These are phyloP conservation scores for Agrochola circellaris DNA, from an alignment of 2,888 invertebrate genomes.

Conservation along the genomic window DNA sequence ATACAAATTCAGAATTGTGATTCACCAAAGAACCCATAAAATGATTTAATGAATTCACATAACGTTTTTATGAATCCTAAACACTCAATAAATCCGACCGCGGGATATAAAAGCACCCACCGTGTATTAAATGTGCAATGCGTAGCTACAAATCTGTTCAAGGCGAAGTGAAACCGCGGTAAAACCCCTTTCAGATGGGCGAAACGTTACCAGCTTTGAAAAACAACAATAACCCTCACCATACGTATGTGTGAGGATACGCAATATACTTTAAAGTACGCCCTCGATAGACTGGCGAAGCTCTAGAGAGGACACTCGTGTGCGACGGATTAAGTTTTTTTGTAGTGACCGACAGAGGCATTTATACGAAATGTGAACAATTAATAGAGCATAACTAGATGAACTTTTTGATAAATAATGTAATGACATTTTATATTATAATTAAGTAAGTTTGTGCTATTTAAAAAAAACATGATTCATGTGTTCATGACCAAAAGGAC, in stretches of 20 bases:
- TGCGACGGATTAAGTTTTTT: constrained; percentile 10
- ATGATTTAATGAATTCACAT: constrained; percentile 77
- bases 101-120: constrained; percentile 79
- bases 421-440: background rate
- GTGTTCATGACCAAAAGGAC: background rate
- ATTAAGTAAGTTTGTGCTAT: background rate
- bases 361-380: background rate
- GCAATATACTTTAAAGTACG: constrained; percentile 87
- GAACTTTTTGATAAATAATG: background rate
- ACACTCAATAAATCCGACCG: constrained; percentile 85
- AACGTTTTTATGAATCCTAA: constrained; percentile 88
- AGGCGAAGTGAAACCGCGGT: constrained; percentile 76
- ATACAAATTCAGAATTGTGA: constrained; percentile 70
- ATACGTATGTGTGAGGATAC: constrained; percentile 85
- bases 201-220: constrained; percentile 85
- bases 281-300: constrained; percentile 72
- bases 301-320: constrained; percentile 62
- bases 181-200: constrained; percentile 81
- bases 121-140: constrained; percentile 77
- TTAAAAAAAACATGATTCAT: background rate
- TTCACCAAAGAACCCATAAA: constrained; percentile 75
- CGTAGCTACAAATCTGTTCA: constrained; percentile 82
- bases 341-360: background rate
- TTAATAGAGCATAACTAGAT: background rate
- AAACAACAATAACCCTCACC: constrained; percentile 88